Base-by-base conservation (phyloP, 2,797 vertebrate species). In the Smutsia temminckii region DNA sequence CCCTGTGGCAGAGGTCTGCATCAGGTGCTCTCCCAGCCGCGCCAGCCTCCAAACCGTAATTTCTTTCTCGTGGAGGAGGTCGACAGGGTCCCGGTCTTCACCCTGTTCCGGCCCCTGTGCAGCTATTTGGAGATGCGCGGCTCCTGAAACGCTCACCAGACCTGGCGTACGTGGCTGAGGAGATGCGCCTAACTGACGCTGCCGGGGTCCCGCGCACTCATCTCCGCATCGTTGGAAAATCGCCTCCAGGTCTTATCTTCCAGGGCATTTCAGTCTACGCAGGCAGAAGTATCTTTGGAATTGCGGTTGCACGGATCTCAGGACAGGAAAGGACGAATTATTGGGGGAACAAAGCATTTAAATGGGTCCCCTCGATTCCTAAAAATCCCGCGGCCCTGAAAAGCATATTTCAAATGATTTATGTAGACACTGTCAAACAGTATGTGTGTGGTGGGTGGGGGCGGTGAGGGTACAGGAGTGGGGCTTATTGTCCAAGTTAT, bases 251-350 rank as follows among this genome's bases (percentile, higher is more conserved):
- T 61, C 17, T 91, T 53, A 53, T 34, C 49, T 79, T 79, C 37
- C 10, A 49, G 78, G 69, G 25, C 69, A 42, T 87, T 95, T 87
- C 59, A 90, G 57, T 71, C 57, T 51, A 32, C 13, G 21, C 40
- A 71, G 85, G 86, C 32, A 68, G 69, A 88, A 85, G 14, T 85
- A 32, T 79, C 83, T 95, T 89, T 87, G 87, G 81, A 90, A 96
- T 85, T 88, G 69, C 12, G n/a, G 61, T 93, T 87, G 68, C 66
- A 80, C 18, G 32, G 69, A 77, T 95, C 4, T 94, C 89, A 90
- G 90, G 37, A 80, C 51, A 37, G 71, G 71, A 93, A 94, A 92
- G 23, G 87, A 25, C 1, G 23, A 93, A 89, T 81, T 91, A 64
- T 68, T 69, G 72, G 51, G 78, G 32, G 40, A 57, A 83, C 49